Base-by-base conservation (phyloP, 2,888 invertebrate species). In the Scelioninae gen. 2 region DNA sequence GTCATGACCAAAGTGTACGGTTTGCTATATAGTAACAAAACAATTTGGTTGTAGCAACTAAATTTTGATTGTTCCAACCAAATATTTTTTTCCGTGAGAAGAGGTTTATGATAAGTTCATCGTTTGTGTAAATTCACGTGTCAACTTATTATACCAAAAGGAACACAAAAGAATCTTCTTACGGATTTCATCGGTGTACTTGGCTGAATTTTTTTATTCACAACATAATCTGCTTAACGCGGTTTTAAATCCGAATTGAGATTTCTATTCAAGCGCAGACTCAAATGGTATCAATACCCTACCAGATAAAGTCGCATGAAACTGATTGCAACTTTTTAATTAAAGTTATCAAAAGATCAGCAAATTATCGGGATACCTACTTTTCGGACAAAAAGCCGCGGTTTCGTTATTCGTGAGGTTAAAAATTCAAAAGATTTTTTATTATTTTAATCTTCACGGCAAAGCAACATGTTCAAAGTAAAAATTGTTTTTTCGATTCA, bases 251-350 rank as follows among this genome's bases (percentile, higher is more conserved):
- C 41, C 11, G 43, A 39, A 16, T 18, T 25, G 18, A 13, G 25
- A 41, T 15, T 41, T 43, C 28, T 13, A 18, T 43, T 10, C 22
- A 28, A 22, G n/a, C 35, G 22, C n/a, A n/a, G 15, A 33, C 11
- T 22, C 9, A 10, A 46, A 13, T 46, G 15, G 25, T 46, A 46
- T 46, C 11, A 46, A 46, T 31, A 46, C 25, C 9, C 2, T 11
- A 31, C 2, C 25, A 16, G 11, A 57, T 39, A 31, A 57, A 57
- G 15, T 15, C 16, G 6, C 10, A 43, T 46, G 10, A 58, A 46
- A 35, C 45, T 43, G 35, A 45, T 35, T n/a, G 13, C 19, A 43
- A 43, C 19, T 13, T 58, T 58, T 58, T 45, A 45, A 58, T 46
- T 57, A 28, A 15, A 57, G 4, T 18, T 25, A 43, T 57, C 25